phyloP scores from a whole-genome alignment of 2,888 invertebrate genomes.

The Torymus aiolomorphi region DNA sequence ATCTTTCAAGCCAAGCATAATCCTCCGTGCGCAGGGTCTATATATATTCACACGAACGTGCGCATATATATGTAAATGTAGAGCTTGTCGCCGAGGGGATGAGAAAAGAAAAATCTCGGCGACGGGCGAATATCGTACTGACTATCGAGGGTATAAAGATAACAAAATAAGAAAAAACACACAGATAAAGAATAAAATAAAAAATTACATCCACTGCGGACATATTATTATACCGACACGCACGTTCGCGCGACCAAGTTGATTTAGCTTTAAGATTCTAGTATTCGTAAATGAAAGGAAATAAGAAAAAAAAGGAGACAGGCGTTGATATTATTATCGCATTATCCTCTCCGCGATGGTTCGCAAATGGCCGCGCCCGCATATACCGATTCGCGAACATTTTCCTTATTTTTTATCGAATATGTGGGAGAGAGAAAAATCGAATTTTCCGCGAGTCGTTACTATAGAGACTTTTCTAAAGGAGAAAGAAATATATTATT shows the following conservation, averaged over 20 bases:
- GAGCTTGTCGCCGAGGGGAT: constrained; percentile 32
- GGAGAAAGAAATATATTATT: constrained; percentile 39
- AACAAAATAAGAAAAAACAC: not conserved
- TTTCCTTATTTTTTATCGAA: too few relatives aligned
- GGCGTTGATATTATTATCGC: constrained; percentile 61
- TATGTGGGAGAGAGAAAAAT: constrained; percentile 3
- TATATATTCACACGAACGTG: constrained; percentile 53
- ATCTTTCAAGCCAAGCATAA: constrained; percentile 48
- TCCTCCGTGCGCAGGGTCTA: constrained; percentile 46
- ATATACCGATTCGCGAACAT: too few relatives aligned
- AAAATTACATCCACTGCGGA: constrained; percentile 32
- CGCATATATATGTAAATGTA: constrained; percentile 43
- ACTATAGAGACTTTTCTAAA: constrained; percentile 34
- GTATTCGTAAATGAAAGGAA: constrained; percentile 60
- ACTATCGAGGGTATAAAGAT: constrained; percentile 46
- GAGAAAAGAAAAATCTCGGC: not conserved
- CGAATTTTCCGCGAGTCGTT: constrained; percentile 13
- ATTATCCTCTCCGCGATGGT: constrained; percentile 64
- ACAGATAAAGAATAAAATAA: too few relatives aligned
- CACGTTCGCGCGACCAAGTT: constrained; percentile 62
- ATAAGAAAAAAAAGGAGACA: constrained; percentile 39
- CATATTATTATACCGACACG: constrained; percentile 50
- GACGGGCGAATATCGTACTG: constrained; percentile 45
- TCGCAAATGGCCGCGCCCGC: constrained; percentile 53
- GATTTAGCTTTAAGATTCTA: constrained; percentile 65